Conservation (phyloP, 2,797 vertebrate species). For the Scolopax bukidnonensis region DNA sequence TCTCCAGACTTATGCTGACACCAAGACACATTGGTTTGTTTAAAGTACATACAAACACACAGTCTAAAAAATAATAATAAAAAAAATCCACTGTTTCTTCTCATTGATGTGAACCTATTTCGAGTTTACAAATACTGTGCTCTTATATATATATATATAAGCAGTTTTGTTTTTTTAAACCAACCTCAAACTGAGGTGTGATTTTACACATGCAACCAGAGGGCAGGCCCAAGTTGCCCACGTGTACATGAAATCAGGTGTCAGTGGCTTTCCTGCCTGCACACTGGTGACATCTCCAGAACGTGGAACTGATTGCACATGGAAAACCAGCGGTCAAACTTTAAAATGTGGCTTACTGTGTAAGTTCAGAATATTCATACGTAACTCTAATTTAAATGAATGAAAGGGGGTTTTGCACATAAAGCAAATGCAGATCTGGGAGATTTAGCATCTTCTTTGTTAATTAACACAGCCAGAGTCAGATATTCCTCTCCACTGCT, state of each 20-base stretch:
- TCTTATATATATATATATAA: background rate
- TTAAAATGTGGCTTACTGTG: background rate
- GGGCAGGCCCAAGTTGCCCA: background rate
- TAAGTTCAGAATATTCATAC: background rate
- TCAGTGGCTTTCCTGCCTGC: background rate
- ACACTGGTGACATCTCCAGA: background rate
- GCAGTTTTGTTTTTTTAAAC: background rate
- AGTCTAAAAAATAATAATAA: background rate
- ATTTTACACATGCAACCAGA: background rate
- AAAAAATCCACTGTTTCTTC: background rate
- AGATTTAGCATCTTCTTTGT: background rate
- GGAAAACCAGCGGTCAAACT: background rate
- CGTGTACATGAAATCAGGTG: background rate
- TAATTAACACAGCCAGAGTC: background rate
- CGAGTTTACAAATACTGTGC: background rate
- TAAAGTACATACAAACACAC: background rate
- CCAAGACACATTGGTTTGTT: background rate
- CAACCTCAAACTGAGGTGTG: background rate
- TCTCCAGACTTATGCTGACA: slow-evolving; percentile 30
- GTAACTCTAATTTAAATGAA: slow-evolving; percentile 39
- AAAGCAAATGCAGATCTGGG: background rate
- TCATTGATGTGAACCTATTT: background rate
- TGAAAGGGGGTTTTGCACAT: slow-evolving; percentile 18
- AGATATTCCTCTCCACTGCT: slow-evolving; percentile 43
- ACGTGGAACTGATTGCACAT: background rate